phyloP scores from a whole-genome alignment of 2,888 invertebrate genomes.

The Seira sanloemensis region DNA sequence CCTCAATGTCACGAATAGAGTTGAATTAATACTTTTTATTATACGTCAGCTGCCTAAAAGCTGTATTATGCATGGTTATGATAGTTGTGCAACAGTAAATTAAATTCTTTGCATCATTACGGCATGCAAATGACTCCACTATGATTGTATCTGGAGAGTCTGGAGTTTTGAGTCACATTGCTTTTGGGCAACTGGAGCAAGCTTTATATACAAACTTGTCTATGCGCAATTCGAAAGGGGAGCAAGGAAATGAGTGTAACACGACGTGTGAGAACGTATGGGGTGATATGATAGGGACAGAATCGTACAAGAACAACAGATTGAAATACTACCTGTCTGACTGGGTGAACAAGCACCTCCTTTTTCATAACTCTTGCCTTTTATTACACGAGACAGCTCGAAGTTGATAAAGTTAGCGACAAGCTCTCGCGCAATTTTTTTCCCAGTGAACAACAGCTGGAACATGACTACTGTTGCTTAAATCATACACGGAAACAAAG shows the following conservation, averaged over 20 bases:
- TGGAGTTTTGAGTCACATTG: neutral
- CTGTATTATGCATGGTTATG: neutral
- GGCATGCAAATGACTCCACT: constrained; percentile 33
- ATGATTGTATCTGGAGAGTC: neutral
- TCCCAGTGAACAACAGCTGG: constrained; percentile 10
- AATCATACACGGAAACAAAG: neutral
- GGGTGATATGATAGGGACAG: constrained; percentile 34
- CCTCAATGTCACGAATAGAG: neutral
- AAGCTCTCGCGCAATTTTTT: neutral
- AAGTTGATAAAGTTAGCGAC: constrained; percentile 27
- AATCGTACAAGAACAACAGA: constrained; percentile 14
- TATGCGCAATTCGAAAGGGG: too few relatives aligned
- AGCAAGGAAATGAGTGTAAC: neutral
- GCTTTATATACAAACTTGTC: too few relatives aligned
- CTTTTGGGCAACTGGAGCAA: too few relatives aligned
- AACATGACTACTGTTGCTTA: constrained; percentile 44
- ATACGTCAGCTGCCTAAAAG: too few relatives aligned
- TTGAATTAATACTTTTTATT: neutral
- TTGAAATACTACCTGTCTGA: constrained; percentile 33
- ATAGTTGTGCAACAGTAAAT: neutral
- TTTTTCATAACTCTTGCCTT: neutral
- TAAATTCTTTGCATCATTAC: neutral
- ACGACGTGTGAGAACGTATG: neutral
- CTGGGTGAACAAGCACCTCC: constrained; percentile 12
- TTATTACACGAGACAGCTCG: neutral